These are phyloP conservation scores for Thelaira solivaga DNA, from an alignment of 2,888 invertebrate genomes.

Conservation along the genomic window DNA sequence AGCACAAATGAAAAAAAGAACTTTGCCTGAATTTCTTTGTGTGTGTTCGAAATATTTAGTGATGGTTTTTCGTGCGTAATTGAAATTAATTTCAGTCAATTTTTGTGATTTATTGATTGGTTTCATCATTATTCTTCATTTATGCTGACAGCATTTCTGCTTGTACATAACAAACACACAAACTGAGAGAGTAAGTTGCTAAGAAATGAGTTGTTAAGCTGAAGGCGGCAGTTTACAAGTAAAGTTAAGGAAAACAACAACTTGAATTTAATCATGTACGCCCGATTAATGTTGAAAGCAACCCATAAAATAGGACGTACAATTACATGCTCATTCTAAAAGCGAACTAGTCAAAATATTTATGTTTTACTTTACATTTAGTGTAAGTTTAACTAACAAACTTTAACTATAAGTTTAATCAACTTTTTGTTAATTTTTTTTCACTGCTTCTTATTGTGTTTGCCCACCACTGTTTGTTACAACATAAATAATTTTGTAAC, in stretches of 20 bases:
- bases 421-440: background rate
- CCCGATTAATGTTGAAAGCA: conserved; percentile 1
- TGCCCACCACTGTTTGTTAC: conserved; percentile 22
- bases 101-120: conserved; percentile 66
- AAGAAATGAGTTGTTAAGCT: conserved; percentile 43
- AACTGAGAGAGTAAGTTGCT: too few species aligned
- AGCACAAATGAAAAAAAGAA: conserved; percentile 42
- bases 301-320: conserved; percentile 37
- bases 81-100: conserved; percentile 65
- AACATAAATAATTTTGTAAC: conserved; percentile 53
- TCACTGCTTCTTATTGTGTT: background rate
- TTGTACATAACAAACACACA: conserved; percentile 48
- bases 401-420: background rate
- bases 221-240: conserved; percentile 38
- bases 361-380: background rate
- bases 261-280: conserved; percentile 29
- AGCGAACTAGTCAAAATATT: background rate
- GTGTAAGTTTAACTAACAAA: background rate
- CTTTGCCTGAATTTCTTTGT: conserved; percentile 32
- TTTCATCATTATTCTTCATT: conserved; percentile 66
- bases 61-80: conserved; percentile 57
- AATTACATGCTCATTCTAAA: background rate
- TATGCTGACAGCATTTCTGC: conserved; percentile 64
- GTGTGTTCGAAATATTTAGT: conserved; percentile 53
- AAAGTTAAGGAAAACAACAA: conserved; percentile 17